A percentile compares a stretch with the other conserved stretches of the same genome.
phyloP scores from a whole-genome alignment of 2,888 invertebrate species.

The Philopedon plagiatum region DNA sequence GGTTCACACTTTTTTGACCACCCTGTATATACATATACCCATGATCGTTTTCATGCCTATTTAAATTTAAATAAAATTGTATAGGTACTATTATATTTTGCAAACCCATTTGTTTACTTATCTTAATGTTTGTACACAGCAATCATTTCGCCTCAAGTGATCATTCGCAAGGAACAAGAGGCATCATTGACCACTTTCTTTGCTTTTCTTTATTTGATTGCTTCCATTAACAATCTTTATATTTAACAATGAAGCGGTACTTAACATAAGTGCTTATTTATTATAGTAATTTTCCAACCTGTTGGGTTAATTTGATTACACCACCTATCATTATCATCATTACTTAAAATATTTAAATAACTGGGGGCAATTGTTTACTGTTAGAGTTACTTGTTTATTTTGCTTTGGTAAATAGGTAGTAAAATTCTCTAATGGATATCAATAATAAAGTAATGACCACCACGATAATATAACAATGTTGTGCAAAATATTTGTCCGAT shows the following conservation, averaged over 20 bases:
- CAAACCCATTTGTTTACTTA: neutral
- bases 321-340: conserved; percentile 29
- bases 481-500: neutral
- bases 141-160: neutral
- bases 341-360: conserved; percentile 29
- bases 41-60: too few species aligned
- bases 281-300: conserved; percentile 28
- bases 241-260: conserved; percentile 32
- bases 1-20: too few species aligned
- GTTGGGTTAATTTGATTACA: conserved; percentile 29
- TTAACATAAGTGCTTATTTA: conserved; percentile 26
- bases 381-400: conserved; percentile 21
- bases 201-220: conserved; percentile 18
- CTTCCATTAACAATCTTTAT: conserved; percentile 4
- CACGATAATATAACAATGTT: neutral
- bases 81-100: neutral
- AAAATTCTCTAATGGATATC: conserved; percentile 21
- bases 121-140: neutral
- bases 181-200: conserved; percentile 6
- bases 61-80: too few species aligned
- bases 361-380: conserved; percentile 27
- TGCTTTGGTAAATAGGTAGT: conserved; percentile 10
- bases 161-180: neutral
- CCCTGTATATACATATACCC: too few species aligned
- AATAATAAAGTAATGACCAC: conserved; percentile 18